A percentile compares a stretch with the other conserved stretches of the same genome.
These are phyloP conservation scores for Cecropterus lyciades DNA, from an alignment of 1,140 invertebrate genomes.

Conservation along the genomic window DNA sequence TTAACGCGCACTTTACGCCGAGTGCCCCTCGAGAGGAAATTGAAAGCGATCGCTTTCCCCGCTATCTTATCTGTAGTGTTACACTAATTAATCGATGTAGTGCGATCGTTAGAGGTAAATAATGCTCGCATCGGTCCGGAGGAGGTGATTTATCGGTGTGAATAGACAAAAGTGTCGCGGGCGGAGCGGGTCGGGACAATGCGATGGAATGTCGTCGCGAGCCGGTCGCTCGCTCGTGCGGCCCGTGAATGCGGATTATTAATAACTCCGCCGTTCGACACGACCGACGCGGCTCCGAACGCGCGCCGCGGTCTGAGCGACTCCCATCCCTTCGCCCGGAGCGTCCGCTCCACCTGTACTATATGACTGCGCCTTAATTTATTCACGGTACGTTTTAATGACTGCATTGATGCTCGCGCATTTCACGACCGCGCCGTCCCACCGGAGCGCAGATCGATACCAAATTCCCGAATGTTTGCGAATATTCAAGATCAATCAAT, in stretches of 20 bases:
- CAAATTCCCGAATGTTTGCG: constrained; percentile 7
- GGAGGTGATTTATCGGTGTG: constrained; percentile 78
- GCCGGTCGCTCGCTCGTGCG: constrained; percentile 69
- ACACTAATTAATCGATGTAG: constrained; percentile 82
- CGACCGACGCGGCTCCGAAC: constrained; percentile 38
- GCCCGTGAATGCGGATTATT: constrained; percentile 80
- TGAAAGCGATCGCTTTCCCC: constrained; percentile 82
- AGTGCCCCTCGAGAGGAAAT: constrained; percentile 82
- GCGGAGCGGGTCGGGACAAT: constrained; percentile 75
- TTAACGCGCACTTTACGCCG: constrained; percentile 81
- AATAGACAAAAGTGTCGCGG: constrained; percentile 81
- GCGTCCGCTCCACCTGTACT: constrained; percentile 66
- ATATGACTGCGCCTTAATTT: constrained; percentile 59
- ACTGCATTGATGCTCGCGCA: constrained; percentile 49
- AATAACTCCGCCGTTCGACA: constrained; percentile 73
- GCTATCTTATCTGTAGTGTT: constrained; percentile 81
- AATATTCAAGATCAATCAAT: constrained; percentile 50
- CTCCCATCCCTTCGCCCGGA: constrained; percentile 60
- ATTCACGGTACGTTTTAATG: constrained; percentile 65
- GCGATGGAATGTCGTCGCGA: constrained; percentile 77
- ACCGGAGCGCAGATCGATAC: neutral
- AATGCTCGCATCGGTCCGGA: constrained; percentile 69
- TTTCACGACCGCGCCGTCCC: constrained; percentile 39
- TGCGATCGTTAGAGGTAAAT: constrained; percentile 76
- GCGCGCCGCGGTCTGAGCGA: constrained; percentile 44